These are phyloP conservation scores for Cyprinodon variegatus DNA, from an alignment of 2,113 vertebrate species.

Conservation along the genomic window DNA sequence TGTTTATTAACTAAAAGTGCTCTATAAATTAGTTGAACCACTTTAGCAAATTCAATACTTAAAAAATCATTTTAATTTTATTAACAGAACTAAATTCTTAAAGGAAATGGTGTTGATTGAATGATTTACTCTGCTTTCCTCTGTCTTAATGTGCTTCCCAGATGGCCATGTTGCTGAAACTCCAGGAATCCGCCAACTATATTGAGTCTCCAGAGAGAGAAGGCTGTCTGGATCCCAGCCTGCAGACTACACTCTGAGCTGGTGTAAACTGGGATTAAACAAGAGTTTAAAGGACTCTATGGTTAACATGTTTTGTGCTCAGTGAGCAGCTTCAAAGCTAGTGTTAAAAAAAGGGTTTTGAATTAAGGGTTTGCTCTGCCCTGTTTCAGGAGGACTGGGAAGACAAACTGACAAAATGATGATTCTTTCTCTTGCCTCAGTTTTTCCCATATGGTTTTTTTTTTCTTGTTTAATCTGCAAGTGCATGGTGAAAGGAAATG, in stretches of 20 bases:
- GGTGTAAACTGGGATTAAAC: conserved; percentile 25
- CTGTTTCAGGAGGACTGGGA: conserved; percentile 35
- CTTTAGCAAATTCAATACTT: neutral
- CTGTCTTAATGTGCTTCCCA: conserved; percentile 56
- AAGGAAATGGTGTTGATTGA: neutral
- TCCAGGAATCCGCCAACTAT: conserved; percentile 96
- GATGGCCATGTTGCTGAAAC: conserved; percentile 99
- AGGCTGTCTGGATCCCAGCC: conserved; percentile 85
- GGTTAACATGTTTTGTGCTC: conserved; percentile 49
- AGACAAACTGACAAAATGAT: conserved; percentile 52
- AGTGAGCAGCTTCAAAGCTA: conserved; percentile 59
- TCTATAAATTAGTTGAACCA: neutral
- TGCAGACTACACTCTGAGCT: conserved; percentile 84
- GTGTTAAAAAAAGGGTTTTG: conserved; percentile 43
- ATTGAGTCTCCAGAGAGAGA: conserved; percentile 95
- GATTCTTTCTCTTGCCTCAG: conserved; percentile 54
- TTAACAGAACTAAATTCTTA: neutral
- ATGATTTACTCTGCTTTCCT: neutral
- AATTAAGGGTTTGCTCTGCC: conserved; percentile 41
- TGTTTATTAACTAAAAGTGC: neutral
- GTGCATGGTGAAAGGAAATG: conserved; percentile 75
- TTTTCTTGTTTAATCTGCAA: conserved; percentile 68
- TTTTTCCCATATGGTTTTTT: conserved; percentile 45
- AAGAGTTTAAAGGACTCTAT: conserved; percentile 57
- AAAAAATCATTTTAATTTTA: neutral